These are phyloP conservation scores for Spinibarbus caldwelli DNA, from an alignment of 2,797 vertebrate species.

Conservation along the genomic window DNA sequence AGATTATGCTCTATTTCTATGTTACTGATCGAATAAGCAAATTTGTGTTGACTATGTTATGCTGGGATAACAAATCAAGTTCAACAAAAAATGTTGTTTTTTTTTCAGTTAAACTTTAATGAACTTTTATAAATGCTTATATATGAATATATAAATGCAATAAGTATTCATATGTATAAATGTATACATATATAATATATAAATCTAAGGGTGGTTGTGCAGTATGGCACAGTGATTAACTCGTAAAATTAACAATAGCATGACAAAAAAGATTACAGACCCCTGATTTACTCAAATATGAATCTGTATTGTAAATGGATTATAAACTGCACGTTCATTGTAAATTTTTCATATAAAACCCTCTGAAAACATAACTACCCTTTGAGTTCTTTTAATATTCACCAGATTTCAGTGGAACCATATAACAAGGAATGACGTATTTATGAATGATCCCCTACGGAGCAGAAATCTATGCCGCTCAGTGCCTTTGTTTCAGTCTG, in stretches of 20 bases:
- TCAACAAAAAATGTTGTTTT: neutral
- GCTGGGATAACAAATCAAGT: neutral
- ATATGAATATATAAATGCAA: neutral
- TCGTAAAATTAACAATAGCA: neutral
- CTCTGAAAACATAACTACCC: neutral
- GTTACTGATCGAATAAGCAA: neutral
- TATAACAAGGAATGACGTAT: neutral
- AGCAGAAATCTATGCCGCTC: constrained; percentile 11
- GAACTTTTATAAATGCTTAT: neutral
- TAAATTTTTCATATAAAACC: neutral
- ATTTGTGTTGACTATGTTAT: neutral
- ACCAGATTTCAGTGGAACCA: neutral
- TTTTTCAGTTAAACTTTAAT: neutral
- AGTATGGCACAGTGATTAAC: neutral
- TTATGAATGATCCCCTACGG: constrained; percentile 9
- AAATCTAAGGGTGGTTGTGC: neutral
- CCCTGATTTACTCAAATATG: neutral
- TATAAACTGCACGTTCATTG: neutral
- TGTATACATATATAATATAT: neutral
- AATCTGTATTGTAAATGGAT: neutral
- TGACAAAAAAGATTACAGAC: neutral
- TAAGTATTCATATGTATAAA: neutral
- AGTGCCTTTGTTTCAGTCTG: constrained; percentile 19
- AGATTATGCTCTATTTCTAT: neutral
- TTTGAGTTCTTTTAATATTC: neutral